phyloP scores from a whole-genome alignment of 2,113 vertebrate genomes.

The Toxotes jaculatrix region DNA sequence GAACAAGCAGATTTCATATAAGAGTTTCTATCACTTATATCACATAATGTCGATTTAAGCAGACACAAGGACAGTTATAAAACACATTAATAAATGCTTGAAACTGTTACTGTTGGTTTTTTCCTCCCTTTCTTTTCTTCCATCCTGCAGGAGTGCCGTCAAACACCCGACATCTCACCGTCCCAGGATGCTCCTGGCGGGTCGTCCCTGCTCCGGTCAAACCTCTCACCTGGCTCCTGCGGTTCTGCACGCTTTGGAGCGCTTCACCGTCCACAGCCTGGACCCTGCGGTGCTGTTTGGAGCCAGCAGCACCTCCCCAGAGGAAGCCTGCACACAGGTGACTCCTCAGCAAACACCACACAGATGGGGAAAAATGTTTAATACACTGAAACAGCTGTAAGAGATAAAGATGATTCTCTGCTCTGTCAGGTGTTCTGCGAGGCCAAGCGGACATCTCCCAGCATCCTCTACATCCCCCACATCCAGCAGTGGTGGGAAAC shows the following conservation, averaged over 20 bases:
- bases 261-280: slow-evolving; percentile 89
- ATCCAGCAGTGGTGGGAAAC: slow-evolving; percentile 91
- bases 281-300: slow-evolving; percentile 89
- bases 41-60: no score
- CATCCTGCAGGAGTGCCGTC: slow-evolving; percentile 67
- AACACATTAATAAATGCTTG: no score
- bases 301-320: slow-evolving; percentile 83
- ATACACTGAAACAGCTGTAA: no score
- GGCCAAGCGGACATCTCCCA: slow-evolving; percentile 89
- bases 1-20: no score
- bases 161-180: slow-evolving; percentile 88
- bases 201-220: slow-evolving; percentile 87
- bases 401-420: not conserved
- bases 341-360: not conserved
- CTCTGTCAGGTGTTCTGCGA: slow-evolving; percentile 86
- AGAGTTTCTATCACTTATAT: no score
- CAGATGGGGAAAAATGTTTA: no score
- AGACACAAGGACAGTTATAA: no score
- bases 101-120: not conserved
- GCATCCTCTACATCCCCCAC: slow-evolving; percentile 89
- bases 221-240: slow-evolving; percentile 92
- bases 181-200: slow-evolving; percentile 88
- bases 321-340: slow-evolving; percentile 92
- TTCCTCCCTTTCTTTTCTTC: no score
- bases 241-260: slow-evolving; percentile 90